Evolutionary conservation across 2,888 invertebrate genomes (phyloP).

Genomic region (Linnaemya tessellans): DNA sequence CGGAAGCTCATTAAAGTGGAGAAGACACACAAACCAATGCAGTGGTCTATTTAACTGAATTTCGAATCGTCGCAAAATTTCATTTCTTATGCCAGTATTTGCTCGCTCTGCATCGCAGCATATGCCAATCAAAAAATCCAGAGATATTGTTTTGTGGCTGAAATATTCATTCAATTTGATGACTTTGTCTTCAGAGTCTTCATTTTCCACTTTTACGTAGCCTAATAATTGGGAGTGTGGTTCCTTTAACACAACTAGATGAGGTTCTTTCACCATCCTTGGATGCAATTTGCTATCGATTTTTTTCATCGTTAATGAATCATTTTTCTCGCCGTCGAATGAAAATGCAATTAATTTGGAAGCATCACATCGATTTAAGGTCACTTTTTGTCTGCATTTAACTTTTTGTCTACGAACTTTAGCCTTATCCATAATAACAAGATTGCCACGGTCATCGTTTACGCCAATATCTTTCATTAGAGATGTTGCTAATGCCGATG

Average conservation of each 20-base stretch:
- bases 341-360: not conserved
- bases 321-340: not conserved
- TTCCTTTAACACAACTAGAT: slow-evolving; percentile 3
- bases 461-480: not conserved
- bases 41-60: not conserved
- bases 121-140: too few relatives aligned
- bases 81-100: not conserved
- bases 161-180: slow-evolving; percentile 6
- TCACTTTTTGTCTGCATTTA: not conserved
- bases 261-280: not conserved
- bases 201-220: slow-evolving; percentile 24
- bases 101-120: not conserved
- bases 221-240: slow-evolving; percentile 27
- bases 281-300: not conserved
- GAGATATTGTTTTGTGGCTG: not conserved
- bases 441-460: slow-evolving; percentile 12
- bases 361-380: not conserved
- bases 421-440: not conserved
- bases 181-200: slow-evolving; percentile 16
- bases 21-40: not conserved
- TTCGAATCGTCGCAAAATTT: not conserved
- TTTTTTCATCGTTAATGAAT: not conserved
- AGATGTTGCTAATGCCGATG: slow-evolving; percentile 19
- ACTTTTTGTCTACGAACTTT: not conserved
- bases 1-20: not conserved